Percentiles rank a stretch among this genome's conserved stretches.
Conservation (phyloP, 2,888 invertebrate genomes). For the Hypsopygia costalis region DNA sequence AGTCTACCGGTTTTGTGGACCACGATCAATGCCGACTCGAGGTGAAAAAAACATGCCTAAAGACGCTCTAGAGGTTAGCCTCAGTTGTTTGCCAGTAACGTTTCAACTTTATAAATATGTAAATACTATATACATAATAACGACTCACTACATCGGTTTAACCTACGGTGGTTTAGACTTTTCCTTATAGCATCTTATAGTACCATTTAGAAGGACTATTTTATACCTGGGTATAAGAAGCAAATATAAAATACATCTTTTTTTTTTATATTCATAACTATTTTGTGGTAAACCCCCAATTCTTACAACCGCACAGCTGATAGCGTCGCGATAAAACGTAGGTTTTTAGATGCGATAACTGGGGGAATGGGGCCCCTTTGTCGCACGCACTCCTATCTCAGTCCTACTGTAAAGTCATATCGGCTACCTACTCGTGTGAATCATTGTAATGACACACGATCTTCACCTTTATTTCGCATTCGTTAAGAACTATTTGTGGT, state of each 20-base stretch:
- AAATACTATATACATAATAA: constrained; percentile 6
- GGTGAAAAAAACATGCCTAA: constrained; percentile 64
- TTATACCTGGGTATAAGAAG: too few relatives aligned
- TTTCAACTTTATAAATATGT: constrained; percentile 13
- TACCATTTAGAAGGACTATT: too few relatives aligned
- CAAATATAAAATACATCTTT: too few relatives aligned
- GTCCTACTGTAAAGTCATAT: constrained; percentile 19
- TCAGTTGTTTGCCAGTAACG: constrained; percentile 10
- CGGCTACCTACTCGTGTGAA: background rate
- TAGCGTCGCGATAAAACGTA: constrained; percentile 68
- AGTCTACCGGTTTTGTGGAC: constrained; percentile 71
- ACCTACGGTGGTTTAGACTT: background rate
- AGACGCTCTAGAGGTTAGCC: constrained; percentile 52
- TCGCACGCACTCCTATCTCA: constrained; percentile 22
- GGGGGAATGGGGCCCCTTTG: constrained; percentile 43
- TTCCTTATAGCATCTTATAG: background rate
- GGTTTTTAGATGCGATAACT: constrained; percentile 68
- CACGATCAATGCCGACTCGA: constrained; percentile 70
- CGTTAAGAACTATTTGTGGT: background rate
- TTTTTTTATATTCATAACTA: too few relatives aligned
- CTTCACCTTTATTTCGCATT: background rate
- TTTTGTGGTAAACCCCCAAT: too few relatives aligned
- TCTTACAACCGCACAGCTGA: constrained; percentile 36
- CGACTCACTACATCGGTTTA: background rate
- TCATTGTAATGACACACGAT: background rate